A percentile compares a stretch with the other conserved stretches of the same genome.
These are phyloP conservation scores for Mechanitis mazaeus DNA, from an alignment of 2,888 invertebrate genomes.

Conservation along the genomic window DNA sequence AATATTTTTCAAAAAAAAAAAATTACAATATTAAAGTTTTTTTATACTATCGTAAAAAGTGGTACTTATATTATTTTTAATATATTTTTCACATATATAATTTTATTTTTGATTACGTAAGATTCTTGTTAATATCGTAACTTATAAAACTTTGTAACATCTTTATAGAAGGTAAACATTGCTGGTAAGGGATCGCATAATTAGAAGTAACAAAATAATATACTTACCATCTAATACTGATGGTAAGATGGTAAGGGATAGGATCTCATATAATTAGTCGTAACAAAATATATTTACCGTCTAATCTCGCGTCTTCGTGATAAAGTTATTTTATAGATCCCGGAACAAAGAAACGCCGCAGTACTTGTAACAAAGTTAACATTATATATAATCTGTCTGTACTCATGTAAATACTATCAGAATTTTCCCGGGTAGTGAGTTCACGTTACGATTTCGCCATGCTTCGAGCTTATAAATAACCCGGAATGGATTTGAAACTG, in stretches of 20 bases:
- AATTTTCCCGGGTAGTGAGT: too few relatives aligned
- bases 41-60: too few relatives aligned
- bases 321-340: neutral
- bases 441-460: too few relatives aligned
- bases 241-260: neutral
- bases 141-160: neutral
- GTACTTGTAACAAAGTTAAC: neutral
- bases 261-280: neutral
- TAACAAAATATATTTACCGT: conserved; percentile 4
- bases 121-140: neutral
- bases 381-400: too few relatives aligned
- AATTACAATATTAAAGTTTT: too few relatives aligned
- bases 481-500: too few relatives aligned
- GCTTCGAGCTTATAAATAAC: too few relatives aligned
- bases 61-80: too few relatives aligned
- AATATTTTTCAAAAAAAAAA: too few relatives aligned
- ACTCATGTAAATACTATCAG: too few relatives aligned
- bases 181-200: neutral
- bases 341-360: neutral
- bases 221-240: neutral
- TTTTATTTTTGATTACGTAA: neutral
- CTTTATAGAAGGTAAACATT: neutral
- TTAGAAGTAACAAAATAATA: conserved; percentile 6
- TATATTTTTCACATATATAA: too few relatives aligned
- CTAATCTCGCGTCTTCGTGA: conserved; percentile 1